Percentiles rank a stretch among this genome's conserved stretches.
phyloP scores from a whole-genome alignment of 2,797 vertebrate species.

The Tapirus indicus region DNA sequence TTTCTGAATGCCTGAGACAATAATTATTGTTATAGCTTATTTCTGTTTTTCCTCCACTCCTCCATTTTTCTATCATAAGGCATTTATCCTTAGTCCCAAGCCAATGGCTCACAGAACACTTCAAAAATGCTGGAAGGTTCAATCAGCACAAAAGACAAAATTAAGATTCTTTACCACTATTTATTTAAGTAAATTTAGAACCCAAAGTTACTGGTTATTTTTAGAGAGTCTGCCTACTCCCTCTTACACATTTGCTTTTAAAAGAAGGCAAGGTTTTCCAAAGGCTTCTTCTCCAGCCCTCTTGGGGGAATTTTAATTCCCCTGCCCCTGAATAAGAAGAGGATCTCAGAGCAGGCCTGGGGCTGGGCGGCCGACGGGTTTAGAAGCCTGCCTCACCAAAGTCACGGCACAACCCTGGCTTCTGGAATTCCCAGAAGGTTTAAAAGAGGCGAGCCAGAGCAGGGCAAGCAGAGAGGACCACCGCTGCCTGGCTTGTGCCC shows the following conservation, averaged over 20 bases:
- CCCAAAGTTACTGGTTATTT: background rate
- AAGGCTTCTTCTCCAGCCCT: background rate
- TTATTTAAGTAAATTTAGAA: background rate
- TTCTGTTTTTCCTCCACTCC: background rate
- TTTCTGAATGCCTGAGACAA: background rate
- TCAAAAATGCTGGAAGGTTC: background rate
- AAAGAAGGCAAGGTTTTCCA: background rate
- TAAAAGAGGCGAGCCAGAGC: background rate
- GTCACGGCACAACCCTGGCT: background rate
- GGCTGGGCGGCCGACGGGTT: rapidly evolving
- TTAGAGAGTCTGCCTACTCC: background rate
- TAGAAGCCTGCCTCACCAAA: background rate
- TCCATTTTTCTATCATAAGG: background rate
- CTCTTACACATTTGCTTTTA: background rate
- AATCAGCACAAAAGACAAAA: background rate
- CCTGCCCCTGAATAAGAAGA: background rate
- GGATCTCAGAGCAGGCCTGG: background rate
- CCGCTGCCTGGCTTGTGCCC: background rate
- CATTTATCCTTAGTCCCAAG: background rate
- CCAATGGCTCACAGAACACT: background rate
- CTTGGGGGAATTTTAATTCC: background rate
- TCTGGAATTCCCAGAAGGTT: background rate
- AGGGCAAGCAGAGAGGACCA: background rate
- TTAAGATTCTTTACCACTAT: background rate
- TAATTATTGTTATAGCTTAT: background rate